Conservation (phyloP, 1,140 invertebrate species). For the Mya arenaria region DNA sequence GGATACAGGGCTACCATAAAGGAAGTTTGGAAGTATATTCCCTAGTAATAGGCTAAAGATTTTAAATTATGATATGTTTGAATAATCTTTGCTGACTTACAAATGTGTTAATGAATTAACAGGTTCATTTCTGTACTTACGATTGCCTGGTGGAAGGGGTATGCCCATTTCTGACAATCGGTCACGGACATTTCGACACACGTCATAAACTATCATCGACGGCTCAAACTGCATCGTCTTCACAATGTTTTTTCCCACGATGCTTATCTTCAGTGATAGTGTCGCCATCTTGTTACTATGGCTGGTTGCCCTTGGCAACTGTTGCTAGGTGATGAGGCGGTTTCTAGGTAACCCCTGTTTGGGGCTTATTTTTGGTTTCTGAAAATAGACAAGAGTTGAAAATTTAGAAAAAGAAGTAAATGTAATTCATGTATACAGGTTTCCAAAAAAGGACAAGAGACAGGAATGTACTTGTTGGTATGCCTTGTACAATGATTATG, state of each 20-base stretch:
- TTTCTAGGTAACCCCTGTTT: slow-evolving; percentile 43
- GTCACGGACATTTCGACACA: slow-evolving; percentile 96
- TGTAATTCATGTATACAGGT: no score
- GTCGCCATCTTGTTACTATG: slow-evolving; percentile 75
- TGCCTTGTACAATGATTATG: no score
- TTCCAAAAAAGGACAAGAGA: no score
- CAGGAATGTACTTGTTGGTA: no score
- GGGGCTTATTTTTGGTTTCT: slow-evolving; percentile 23
- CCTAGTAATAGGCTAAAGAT: no score
- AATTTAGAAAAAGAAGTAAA: not conserved
- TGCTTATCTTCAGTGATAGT: slow-evolving; percentile 95
- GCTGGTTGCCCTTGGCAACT: not conserved
- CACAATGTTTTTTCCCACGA: slow-evolving; percentile 95
- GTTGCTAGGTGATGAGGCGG: not conserved
- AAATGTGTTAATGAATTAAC: no score
- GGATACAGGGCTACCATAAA: no score
- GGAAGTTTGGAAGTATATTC: no score
- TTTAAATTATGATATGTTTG: no score
- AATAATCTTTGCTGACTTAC: no score
- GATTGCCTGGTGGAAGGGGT: slow-evolving; percentile 73
- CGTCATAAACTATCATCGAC: slow-evolving; percentile 95
- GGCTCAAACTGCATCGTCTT: slow-evolving; percentile 99
- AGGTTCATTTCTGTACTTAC: no score
- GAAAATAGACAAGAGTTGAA: slow-evolving; percentile 12
- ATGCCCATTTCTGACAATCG: slow-evolving; percentile 92